These are phyloP conservation scores for Campaea margaritaria DNA, from an alignment of 2,888 invertebrate genomes.

Conservation along the genomic window DNA sequence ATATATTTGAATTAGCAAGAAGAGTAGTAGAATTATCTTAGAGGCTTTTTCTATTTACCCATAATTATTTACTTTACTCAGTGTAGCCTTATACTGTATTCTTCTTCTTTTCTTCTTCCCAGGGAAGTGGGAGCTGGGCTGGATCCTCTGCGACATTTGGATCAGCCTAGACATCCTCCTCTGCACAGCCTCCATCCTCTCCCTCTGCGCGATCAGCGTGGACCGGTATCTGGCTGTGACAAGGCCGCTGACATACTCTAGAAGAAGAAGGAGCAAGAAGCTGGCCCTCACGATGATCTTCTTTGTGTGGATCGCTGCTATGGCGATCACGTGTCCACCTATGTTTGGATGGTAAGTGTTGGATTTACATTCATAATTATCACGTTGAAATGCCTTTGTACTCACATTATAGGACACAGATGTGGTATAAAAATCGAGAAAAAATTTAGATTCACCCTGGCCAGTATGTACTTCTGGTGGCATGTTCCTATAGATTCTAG, in stretches of 20 bases:
- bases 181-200: conserved; percentile 97
- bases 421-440: no score
- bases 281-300: conserved; percentile 94
- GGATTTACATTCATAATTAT: neutral
- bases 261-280: conserved; percentile 93
- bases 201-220: conserved; percentile 96
- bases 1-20: no score
- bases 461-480: no score
- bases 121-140: conserved; percentile 95
- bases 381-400: no score
- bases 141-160: conserved; percentile 96
- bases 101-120: conserved; percentile 31
- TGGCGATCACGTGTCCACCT: conserved; percentile 97
- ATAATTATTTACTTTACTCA: no score
- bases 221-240: conserved; percentile 97
- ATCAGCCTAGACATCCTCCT: conserved; percentile 96
- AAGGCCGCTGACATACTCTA: conserved; percentile 95
- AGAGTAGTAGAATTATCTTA: no score
- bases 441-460: no score
- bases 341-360: conserved; percentile 94
- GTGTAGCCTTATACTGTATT: no score
- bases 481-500: no score
- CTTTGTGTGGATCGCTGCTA: conserved; percentile 95
- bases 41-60: no score
- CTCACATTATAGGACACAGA: no score